Evolutionary conservation across 2,888 invertebrate species (phyloP).

Genomic region (Priocnemis perturbator): DNA sequence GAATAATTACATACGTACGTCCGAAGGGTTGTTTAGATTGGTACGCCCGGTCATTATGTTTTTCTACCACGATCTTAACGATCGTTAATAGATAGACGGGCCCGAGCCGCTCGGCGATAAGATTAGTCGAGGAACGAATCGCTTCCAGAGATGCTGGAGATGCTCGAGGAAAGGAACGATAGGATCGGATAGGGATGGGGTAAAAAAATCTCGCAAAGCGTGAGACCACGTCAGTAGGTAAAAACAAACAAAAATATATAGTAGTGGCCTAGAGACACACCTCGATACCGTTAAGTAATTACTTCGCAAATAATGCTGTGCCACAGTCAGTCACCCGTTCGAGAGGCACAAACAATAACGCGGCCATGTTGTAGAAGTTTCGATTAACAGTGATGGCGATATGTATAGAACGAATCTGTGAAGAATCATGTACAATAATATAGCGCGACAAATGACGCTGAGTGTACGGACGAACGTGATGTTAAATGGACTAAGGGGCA

Average conservation of each 20-base stretch:
- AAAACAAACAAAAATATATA: not conserved
- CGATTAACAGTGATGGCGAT: too few species aligned
- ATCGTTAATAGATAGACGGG: conserved; percentile 23
- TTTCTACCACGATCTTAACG: conserved; percentile 18
- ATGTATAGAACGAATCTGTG: too few species aligned
- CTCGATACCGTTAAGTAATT: too few species aligned
- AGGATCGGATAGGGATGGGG: not conserved
- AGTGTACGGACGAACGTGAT: too few species aligned
- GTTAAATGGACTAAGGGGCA: too few species aligned
- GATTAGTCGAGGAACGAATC: conserved; percentile 20
- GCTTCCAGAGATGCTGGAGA: not conserved
- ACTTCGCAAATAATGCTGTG: too few species aligned
- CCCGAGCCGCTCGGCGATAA: conserved; percentile 26
- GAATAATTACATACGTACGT: conserved; percentile 32
- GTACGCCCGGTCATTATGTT: conserved; percentile 8
- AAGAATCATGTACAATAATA: too few species aligned
- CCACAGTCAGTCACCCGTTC: too few species aligned
- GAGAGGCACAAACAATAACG: too few species aligned
- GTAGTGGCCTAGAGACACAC: not conserved
- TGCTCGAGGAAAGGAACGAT: not conserved
- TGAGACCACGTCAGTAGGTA: not conserved
- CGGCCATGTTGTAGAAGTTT: too few species aligned
- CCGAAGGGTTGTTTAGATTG: conserved; percentile 3
- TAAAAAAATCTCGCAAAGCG: not conserved
- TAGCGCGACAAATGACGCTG: too few species aligned